A percentile compares a stretch with the other conserved stretches of the same genome.
Evolutionary conservation across 2,113 vertebrate genomes (phyloP).

Genomic region (Sceloporus tristichus): DNA sequence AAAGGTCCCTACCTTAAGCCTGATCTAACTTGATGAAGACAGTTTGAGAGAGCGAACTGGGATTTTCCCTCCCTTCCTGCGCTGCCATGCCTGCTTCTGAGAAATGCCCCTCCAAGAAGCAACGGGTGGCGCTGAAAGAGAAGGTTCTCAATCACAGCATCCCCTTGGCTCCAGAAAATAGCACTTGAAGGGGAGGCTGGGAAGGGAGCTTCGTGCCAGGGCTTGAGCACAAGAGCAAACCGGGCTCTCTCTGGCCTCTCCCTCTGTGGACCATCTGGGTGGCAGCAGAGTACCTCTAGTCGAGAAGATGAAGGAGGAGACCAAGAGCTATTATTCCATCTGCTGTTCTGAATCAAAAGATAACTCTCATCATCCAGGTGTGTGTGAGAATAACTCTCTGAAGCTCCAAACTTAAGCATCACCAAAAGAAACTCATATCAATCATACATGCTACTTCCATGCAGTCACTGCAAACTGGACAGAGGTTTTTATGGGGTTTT

Average conservation of each 20-base stretch:
- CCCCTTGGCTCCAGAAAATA: background rate
- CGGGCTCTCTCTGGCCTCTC: background rate
- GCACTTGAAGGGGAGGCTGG: background rate
- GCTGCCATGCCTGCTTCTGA: constrained; percentile 37
- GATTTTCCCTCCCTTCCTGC: too few species aligned
- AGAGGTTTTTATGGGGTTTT: background rate
- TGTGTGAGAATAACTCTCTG: background rate
- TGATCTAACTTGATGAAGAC: too few species aligned
- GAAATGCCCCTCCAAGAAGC: constrained; percentile 57
- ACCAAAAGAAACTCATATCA: background rate
- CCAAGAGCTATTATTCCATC: background rate
- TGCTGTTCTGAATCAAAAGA: background rate
- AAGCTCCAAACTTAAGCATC: background rate
- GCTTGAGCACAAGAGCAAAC: background rate
- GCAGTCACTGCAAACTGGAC: background rate
- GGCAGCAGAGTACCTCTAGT: background rate
- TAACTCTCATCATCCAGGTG: background rate
- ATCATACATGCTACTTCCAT: background rate
- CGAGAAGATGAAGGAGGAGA: too few species aligned
- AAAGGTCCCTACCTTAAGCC: too few species aligned
- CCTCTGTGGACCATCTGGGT: background rate
- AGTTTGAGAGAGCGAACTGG: background rate
- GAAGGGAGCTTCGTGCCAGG: background rate
- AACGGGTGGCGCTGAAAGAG: constrained; percentile 35
- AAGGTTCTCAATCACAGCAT: background rate